Percentiles rank a stretch among this genome's conserved stretches.
phyloP scores from a whole-genome alignment of 23 tunicate species.

The Ciona savignyi region DNA sequence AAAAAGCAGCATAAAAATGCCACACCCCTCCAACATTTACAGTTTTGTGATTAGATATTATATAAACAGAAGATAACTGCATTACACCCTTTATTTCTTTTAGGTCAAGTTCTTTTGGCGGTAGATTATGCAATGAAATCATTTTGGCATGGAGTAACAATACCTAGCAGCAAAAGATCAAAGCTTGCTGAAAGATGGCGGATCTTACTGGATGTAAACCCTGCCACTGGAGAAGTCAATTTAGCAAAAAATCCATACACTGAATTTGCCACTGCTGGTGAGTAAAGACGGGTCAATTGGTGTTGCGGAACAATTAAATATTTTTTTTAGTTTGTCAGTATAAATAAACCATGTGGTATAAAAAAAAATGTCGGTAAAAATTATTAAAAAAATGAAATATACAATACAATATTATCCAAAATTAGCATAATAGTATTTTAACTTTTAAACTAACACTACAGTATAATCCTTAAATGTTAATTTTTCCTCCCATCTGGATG shows the following conservation, averaged over 20 bases:
- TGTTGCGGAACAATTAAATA: neutral
- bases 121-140: constrained; percentile 86
- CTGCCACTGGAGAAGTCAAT: constrained; percentile 46
- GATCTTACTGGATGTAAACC: constrained; percentile 39
- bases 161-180: constrained; percentile 34
- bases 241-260: constrained; percentile 24
- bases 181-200: constrained; percentile 74
- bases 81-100: neutral
- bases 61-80: neutral
- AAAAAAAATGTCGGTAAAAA: too few relatives aligned
- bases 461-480: too few relatives aligned
- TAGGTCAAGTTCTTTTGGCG: constrained; percentile 61
- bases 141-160: constrained; percentile 77
- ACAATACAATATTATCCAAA: too few relatives aligned
- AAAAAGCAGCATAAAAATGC: too few relatives aligned
- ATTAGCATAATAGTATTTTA: too few relatives aligned
- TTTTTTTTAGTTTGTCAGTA: neutral
- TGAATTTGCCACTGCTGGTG: constrained; percentile 67
- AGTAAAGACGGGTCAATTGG: too few relatives aligned
- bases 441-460: too few relatives aligned
- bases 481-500: too few relatives aligned
- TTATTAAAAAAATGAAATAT: too few relatives aligned
- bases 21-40: too few relatives aligned
- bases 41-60: too few relatives aligned
- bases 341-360: too few relatives aligned